These are phyloP conservation scores for Uropetala carovei DNA, from an alignment of 2,888 invertebrate species.

Conservation along the genomic window DNA sequence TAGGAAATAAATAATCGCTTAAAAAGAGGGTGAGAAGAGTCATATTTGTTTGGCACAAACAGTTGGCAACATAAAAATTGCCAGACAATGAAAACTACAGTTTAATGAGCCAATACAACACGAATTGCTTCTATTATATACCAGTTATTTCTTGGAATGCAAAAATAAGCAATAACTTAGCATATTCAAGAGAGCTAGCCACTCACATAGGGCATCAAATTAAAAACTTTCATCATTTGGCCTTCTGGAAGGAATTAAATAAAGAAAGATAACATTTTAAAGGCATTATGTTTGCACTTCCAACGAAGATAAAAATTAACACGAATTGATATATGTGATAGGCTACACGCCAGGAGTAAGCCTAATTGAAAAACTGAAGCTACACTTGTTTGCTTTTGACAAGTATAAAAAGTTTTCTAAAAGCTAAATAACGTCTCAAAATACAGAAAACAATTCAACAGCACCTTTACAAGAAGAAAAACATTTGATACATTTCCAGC, in stretches of 20 bases:
- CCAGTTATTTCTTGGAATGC: constrained; percentile 59
- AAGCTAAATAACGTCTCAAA: constrained; percentile 48
- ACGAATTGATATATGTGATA: constrained; percentile 35
- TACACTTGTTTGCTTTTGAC: constrained; percentile 31
- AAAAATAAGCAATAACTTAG: constrained; percentile 56
- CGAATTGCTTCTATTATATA: constrained; percentile 54
- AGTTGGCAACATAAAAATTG: constrained; percentile 51
- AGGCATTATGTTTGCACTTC: constrained; percentile 41
- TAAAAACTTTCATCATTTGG: background rate
- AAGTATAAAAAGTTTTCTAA: constrained; percentile 42
- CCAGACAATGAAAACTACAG: constrained; percentile 48
- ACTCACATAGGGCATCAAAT: constrained; percentile 48
- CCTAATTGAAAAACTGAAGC: constrained; percentile 33
- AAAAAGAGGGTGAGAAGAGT: constrained; percentile 28
- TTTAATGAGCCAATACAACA: constrained; percentile 53
- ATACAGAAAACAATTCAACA: constrained; percentile 38
- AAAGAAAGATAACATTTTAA: constrained; percentile 3
- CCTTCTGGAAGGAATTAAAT: background rate
- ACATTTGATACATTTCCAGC: constrained; percentile 14
- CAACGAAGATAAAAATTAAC: constrained; percentile 46
- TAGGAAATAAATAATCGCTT: constrained; percentile 48
- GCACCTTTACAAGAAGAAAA: constrained; percentile 45
- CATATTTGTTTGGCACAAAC: constrained; percentile 62
- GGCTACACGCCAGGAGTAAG: constrained; percentile 38
- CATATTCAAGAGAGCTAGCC: constrained; percentile 50